A percentile compares a stretch with the other conserved stretches of the same genome.
Conservation (phyloP, 2,113 vertebrate species). For the Martes martes region DNA sequence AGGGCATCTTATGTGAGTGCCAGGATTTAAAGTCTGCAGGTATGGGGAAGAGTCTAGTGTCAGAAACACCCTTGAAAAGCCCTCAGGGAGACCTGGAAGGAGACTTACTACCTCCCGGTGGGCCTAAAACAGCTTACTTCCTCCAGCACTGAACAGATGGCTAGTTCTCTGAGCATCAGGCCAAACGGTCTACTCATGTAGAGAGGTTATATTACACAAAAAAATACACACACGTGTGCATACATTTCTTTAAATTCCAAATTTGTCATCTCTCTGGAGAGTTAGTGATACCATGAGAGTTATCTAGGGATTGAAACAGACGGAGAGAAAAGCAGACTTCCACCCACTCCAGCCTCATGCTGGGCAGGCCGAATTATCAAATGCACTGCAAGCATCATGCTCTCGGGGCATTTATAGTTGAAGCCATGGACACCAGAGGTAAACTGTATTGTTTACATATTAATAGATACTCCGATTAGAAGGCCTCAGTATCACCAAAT, state of each 20-base stretch:
- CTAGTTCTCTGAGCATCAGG: neutral
- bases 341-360: accelerated
- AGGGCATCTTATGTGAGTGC: neutral
- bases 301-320: neutral
- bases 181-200: neutral
- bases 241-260: neutral
- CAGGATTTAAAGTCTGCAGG: neutral
- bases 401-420: no score
- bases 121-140: neutral
- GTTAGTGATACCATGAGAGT: neutral
- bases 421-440: neutral
- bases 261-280: neutral
- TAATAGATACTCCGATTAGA: neutral
- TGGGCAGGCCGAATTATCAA: neutral
- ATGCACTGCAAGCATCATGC: accelerated
- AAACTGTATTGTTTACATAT: neutral
- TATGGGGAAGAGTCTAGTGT: neutral
- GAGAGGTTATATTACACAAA: neutral
- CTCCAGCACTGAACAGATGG: neutral
- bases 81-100: neutral
- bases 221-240: no score
- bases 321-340: neutral
- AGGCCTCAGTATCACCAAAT: neutral
- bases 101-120: neutral
- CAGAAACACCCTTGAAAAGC: neutral